Conservation (phyloP, 1,140 invertebrate species). For the Penaeus vannamei region DNA sequence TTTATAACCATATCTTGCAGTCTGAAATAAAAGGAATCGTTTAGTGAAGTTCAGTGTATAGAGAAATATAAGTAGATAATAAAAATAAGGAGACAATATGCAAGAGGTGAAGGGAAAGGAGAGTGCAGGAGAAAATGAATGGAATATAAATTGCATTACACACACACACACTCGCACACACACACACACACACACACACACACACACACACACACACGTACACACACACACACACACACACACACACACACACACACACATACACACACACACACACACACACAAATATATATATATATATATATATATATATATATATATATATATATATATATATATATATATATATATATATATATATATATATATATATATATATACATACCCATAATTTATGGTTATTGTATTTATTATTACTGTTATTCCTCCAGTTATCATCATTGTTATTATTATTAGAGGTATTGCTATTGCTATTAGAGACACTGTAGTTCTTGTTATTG, state of each 20-base stretch:
- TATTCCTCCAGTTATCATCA: too few relatives aligned
- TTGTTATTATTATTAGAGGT: too few relatives aligned
- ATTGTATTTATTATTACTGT: background rate
- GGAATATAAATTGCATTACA: too few relatives aligned
- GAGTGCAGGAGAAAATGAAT: too few relatives aligned
- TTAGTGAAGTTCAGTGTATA: too few relatives aligned
- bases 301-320: slow-evolving; percentile 48
- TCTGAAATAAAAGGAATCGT: too few relatives aligned
- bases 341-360: slow-evolving; percentile 49
- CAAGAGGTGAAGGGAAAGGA: too few relatives aligned
- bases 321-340: slow-evolving; percentile 51
- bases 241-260: slow-evolving; percentile 5
- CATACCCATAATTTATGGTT: background rate
- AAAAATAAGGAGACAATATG: too few relatives aligned
- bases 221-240: background rate
- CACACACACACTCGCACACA: too few relatives aligned
- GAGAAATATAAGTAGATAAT: too few relatives aligned
- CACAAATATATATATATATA: slow-evolving; percentile 51
- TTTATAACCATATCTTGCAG: too few relatives aligned
- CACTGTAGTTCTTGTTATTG: background rate
- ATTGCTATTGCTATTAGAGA: background rate
- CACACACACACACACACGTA: background rate
- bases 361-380: background rate
- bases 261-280: slow-evolving; percentile 22
- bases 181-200: too few relatives aligned